Evolutionary conservation across 2,797 vertebrate species (phyloP).

Genomic region (Bucorvus abyssinicus): DNA sequence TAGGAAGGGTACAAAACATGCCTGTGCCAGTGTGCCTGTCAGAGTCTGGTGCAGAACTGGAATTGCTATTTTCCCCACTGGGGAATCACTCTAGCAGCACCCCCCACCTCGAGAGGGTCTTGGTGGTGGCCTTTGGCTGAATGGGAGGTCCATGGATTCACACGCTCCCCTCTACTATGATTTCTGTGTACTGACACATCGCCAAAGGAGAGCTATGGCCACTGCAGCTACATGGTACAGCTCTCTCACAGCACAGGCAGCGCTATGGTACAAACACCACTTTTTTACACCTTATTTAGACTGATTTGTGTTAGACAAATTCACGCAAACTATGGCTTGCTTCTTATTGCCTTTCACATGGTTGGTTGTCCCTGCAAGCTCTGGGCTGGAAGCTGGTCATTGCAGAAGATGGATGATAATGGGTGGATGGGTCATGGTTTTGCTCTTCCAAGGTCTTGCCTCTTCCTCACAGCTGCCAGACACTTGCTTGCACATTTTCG

Average conservation of each 20-base stretch:
- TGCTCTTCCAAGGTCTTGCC: not conserved
- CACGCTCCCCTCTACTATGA: not conserved
- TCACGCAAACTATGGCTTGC: not conserved
- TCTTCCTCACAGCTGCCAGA: not conserved
- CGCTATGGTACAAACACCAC: not conserved
- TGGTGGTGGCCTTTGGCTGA: not conserved
- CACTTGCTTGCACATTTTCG: not conserved
- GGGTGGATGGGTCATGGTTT: not conserved
- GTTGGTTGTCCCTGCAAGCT: not conserved
- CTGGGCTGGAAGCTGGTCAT: not conserved
- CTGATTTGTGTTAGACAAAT: not conserved
- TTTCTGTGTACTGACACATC: not conserved
- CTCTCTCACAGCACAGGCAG: not conserved
- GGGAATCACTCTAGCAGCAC: not conserved
- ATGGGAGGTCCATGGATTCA: not conserved
- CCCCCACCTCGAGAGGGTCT: not conserved
- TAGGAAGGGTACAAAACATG: not conserved
- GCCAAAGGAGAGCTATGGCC: not conserved
- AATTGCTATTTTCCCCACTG: not conserved
- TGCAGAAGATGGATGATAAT: not conserved
- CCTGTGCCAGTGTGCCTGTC: fast-evolving
- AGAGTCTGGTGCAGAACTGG: fast-evolving
- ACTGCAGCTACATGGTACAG: not conserved
- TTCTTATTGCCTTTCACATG: not conserved
- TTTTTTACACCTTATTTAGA: not conserved